phyloP scores from a whole-genome alignment of 2,797 vertebrate species.

The Enteromius thamalakanensis region DNA sequence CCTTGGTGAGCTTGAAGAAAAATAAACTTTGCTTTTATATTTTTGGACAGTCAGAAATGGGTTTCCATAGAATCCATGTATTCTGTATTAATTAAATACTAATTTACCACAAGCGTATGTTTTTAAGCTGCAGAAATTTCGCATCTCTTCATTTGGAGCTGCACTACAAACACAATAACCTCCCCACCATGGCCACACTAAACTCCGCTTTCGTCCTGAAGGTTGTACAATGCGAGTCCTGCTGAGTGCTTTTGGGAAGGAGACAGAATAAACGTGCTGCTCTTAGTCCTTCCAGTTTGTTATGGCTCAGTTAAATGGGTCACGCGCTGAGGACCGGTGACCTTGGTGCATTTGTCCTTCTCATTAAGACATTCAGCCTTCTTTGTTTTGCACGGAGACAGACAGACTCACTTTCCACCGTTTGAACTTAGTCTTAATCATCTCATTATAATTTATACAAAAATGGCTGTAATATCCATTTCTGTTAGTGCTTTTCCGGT shows the following conservation, averaged over 20 bases:
- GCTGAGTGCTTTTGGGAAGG: conserved; percentile 33
- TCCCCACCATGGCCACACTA: background rate
- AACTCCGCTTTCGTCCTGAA: conserved; percentile 29
- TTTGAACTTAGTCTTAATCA: conserved; percentile 16
- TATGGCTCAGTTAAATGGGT: conserved; percentile 73
- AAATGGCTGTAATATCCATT: conserved; percentile 33
- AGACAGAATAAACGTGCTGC: conserved; percentile 18
- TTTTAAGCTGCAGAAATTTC: background rate
- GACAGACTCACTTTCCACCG: conserved; percentile 33
- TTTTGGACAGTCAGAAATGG: background rate
- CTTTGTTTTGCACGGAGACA: conserved; percentile 46
- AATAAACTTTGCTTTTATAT: background rate
- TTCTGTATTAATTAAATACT: background rate
- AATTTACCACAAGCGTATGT: background rate
- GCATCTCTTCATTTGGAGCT: background rate
- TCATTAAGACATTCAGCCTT: conserved; percentile 53
- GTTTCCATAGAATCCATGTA: background rate
- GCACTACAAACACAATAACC: conserved; percentile 52
- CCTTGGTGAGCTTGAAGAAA: background rate
- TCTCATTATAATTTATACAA: conserved; percentile 34
- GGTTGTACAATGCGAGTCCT: conserved; percentile 40
- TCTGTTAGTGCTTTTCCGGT: conserved; percentile 25
- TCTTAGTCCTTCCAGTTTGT: conserved; percentile 53
- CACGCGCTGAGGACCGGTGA: conserved; percentile 71
- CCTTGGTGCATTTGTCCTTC: conserved; percentile 78